Conservation (phyloP, 2,888 invertebrate genomes). For the Drosophila algonquin region DNA sequence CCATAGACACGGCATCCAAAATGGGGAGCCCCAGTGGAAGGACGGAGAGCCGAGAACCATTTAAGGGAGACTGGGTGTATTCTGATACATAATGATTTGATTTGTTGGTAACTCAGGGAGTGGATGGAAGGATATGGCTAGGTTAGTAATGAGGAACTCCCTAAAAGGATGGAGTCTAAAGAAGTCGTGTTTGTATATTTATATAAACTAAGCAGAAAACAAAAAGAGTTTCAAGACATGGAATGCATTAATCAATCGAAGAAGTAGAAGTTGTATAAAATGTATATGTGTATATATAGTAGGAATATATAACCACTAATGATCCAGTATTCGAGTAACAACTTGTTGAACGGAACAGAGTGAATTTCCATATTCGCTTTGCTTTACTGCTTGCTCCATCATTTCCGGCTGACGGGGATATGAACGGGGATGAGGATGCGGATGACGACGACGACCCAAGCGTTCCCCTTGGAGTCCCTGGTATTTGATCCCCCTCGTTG, state of each 20-base stretch:
- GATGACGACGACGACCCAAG: constrained; percentile 3
- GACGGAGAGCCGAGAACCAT: neutral
- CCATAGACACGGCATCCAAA: neutral
- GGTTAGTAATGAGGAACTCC: neutral
- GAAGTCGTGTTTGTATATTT: no score
- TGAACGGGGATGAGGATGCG: no score
- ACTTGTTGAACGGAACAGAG: constrained; percentile 10
- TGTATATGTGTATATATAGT: no score
- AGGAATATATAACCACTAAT: no score
- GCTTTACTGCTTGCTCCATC: constrained; percentile 13
- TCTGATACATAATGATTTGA: neutral
- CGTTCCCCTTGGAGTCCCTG: neutral
- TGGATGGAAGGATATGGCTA: neutral
- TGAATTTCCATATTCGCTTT: constrained; percentile 19
- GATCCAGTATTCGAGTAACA: no score
- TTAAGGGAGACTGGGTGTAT: neutral
- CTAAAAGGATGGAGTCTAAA: no score
- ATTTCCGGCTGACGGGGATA: constrained; percentile 5
- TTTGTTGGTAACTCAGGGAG: neutral
- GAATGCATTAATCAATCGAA: no score
- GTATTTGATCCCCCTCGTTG: constrained; percentile 1
- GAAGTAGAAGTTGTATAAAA: no score
- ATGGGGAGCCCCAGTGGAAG: neutral
- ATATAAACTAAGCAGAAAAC: no score
- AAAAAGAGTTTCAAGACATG: no score